Evolutionary conservation across 2,797 vertebrate genomes (phyloP).

Genomic region (Oryzias dopingdopingensis): DNA sequence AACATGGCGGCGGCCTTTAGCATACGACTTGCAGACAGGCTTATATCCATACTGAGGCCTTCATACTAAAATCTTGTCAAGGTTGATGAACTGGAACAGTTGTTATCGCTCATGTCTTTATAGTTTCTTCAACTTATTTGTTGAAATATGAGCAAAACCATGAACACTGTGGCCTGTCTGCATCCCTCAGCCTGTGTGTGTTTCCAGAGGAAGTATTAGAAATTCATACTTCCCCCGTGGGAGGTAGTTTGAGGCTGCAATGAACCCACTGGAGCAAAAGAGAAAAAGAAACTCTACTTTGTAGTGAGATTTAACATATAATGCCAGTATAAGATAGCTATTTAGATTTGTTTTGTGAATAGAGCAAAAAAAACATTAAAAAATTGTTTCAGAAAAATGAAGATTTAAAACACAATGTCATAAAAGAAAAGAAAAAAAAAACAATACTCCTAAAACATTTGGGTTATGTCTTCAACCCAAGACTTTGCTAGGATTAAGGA

Average conservation of each 20-base stretch:
- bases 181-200: neutral
- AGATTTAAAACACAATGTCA: neutral
- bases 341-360: neutral
- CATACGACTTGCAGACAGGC: conserved; percentile 50
- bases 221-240: neutral
- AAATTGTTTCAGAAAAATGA: neutral
- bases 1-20: conserved; percentile 60
- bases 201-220: neutral
- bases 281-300: neutral
- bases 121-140: conserved; percentile 7
- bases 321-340: neutral
- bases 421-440: neutral
- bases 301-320: neutral
- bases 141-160: neutral
- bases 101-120: conserved; percentile 5
- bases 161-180: neutral
- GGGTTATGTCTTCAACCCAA: no score
- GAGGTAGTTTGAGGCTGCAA: neutral
- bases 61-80: conserved; percentile 6
- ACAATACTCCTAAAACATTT: no score
- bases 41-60: conserved; percentile 40
- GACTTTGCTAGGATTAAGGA: no score
- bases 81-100: conserved; percentile 12
- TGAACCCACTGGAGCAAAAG: neutral
- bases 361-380: neutral